A percentile compares a stretch with the other conserved stretches of the same genome.
phyloP scores from a whole-genome alignment of 1,140 invertebrate genomes.

The Psilanteris sp. region DNA sequence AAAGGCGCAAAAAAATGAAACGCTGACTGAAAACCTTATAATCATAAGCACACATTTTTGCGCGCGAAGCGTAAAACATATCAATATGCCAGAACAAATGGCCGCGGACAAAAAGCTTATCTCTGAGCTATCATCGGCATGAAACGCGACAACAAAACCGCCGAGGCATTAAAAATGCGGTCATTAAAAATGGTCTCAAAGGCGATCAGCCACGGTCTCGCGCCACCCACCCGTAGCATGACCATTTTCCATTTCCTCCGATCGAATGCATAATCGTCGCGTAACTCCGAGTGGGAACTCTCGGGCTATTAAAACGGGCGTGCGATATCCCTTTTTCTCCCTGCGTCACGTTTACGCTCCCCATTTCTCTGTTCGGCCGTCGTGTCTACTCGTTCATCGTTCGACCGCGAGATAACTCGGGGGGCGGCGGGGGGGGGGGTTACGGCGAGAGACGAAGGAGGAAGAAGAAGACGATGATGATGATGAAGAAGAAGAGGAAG shows the following conservation, averaged over 20 bases:
- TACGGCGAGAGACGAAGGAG: slow-evolving; percentile 1
- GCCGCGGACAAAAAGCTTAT: slow-evolving; percentile 9
- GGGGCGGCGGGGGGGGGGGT: neutral
- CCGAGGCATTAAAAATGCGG: slow-evolving; percentile 7
- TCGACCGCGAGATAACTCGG: slow-evolving; percentile 33
- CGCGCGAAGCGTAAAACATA: slow-evolving; percentile 1
- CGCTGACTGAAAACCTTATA: no score
- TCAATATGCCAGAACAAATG: slow-evolving; percentile 18
- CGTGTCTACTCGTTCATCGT: slow-evolving; percentile 34
- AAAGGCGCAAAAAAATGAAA: no score
- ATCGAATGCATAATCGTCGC: slow-evolving; percentile 22
- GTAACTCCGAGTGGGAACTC: slow-evolving; percentile 18
- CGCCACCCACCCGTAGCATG: slow-evolving; percentile 4
- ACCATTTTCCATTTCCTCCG: slow-evolving; percentile 7
- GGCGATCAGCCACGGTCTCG: slow-evolving; percentile 14
- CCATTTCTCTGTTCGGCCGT: slow-evolving; percentile 16
- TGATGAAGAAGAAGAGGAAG: neutral
- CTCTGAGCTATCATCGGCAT: slow-evolving; percentile 8
- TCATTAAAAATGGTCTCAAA: slow-evolving; percentile 22
- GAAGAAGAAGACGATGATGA: no score
- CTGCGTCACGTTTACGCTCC: slow-evolving; percentile 31
- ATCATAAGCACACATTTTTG: no score
- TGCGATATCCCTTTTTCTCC: slow-evolving; percentile 36
- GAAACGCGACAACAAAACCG: slow-evolving; percentile 21
- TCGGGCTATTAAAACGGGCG: slow-evolving; percentile 30